Evolutionary conservation across 2,113 vertebrate genomes (phyloP), one percentile per base, ranked within the genome.

Genomic region (Merops nubicus): DNA sequence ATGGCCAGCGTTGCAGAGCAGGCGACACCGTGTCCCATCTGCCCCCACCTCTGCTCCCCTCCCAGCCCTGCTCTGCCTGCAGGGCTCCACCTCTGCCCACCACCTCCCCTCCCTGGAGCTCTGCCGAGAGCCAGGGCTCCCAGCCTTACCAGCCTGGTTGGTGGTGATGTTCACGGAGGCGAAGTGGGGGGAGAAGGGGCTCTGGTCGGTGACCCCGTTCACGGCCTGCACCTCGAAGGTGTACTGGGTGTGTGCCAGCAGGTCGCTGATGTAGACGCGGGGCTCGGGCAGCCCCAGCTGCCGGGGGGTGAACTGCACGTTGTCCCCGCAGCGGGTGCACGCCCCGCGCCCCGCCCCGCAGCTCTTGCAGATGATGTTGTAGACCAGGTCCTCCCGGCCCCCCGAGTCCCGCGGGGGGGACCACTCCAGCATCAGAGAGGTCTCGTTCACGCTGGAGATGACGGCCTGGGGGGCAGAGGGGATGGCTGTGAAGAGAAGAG

Each of bases 331-430:
- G 96, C 99, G 99, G 0, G 99, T 99, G 96, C 99, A 99, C 2
- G 98, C 98, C 0, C 98, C 98, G 0, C 99, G 98, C 2, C 99
- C 99, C 0, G 98, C 98, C 28, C 98, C 98, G 0, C 99, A 99
- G 97, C 99, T 99, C 96, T 99, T 99, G 96, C 99, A 99, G 97
- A 99, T 99, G 97, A 99, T 98, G 97, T 99, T 99, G 97, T 99
- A 99, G 33, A 99, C 99, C 9, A 99, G 98, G 20, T 99, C 99
- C 82, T 99, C 98, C 0, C 99, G 98, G 22, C 99, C 99, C 1
- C 99, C 99, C 0, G 97, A 94, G 91, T 99, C 99, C 11, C 98
- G 97, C 0, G 99, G 99, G 0, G 98, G 95, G 28, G 85, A 98
- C 99, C 99, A 99, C 94, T 99, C 99, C 54, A 99, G 97, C 98